phyloP scores from a whole-genome alignment of 2,113 vertebrate genomes.

The Sorex araneus region DNA sequence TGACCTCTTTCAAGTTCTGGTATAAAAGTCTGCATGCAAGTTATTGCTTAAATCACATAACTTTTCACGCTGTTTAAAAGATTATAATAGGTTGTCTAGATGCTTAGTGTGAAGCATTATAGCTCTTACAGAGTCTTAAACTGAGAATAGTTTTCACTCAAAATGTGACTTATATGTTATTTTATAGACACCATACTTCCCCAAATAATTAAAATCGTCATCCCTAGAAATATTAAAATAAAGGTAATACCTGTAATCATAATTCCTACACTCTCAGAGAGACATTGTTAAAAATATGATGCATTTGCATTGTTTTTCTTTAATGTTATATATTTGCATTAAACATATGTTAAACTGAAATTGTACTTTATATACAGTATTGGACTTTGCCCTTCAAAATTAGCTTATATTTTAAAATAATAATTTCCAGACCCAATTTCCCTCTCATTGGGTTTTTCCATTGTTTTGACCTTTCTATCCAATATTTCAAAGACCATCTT shows the following conservation, averaged over 20 bases:
- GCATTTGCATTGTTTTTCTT: neutral
- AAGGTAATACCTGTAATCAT: neutral
- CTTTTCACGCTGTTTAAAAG: neutral
- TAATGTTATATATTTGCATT: neutral
- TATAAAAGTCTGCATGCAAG: neutral
- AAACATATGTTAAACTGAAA: neutral
- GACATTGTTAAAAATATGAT: neutral
- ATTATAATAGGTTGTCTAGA: neutral
- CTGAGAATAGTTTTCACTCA: neutral
- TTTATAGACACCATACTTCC: slow-evolving; percentile 43
- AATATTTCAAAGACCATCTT: neutral
- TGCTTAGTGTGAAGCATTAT: neutral
- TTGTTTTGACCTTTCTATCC: slow-evolving; percentile 41
- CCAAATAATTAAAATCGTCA: slow-evolving; percentile 17
- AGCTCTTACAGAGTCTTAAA: neutral
- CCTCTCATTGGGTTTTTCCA: neutral
- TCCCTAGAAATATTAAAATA: slow-evolving; percentile 47
- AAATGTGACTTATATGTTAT: neutral
- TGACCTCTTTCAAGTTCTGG: too few species aligned
- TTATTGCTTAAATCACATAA: neutral
- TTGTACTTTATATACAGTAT: neutral
- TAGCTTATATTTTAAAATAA: neutral
- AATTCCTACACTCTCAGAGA: neutral
- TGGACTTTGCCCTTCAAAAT: slow-evolving; percentile 14
- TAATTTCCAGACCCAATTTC: neutral